Evolutionary conservation across 2,888 invertebrate species (phyloP), one percentile per base, ranked within the genome.

Genomic region (Petrophora chlorosata): DNA sequence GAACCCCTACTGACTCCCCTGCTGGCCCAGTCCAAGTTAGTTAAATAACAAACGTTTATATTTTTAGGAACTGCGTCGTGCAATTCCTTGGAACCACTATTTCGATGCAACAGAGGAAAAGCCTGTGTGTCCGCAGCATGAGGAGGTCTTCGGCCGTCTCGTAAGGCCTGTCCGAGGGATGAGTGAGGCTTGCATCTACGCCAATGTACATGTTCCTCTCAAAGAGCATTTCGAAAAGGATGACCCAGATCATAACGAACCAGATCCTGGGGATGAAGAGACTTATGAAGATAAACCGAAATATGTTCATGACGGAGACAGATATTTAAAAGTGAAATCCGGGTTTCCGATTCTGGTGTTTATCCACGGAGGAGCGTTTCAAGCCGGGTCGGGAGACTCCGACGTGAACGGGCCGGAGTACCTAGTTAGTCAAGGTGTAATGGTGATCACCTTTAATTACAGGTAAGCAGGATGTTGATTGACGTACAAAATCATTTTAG

Each of bases 111-210:
- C 88, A 0, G 75, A 80, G 7, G 92, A 92, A 57, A 84, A 92
- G 0, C 85, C 91, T 0, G 82, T 91, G 4, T 94, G 94, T 61
- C 92, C 92, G 0, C 94, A 94, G 63, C 66, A 79, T 9, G 89
- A 91, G 58, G 67, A 81, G 14, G 46, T 80, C 19, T 82, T 77
- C 59, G 67, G 70, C 0, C 46, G 33, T 0, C 44, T 77, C 12
- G 58, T 67, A 65, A 47, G 46, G 32, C 59, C 67, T 5, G 40
- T 44, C 3, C 35, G 22, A 14, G 57, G 59, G 25, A 65, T 70
- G 67, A 69, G 70, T 44, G 83, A 84, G 49, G 76, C 70, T 0
- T 84, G 82, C 55, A 76, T 82, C 41, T 67, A 71, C 50, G 78
- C 75, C 22, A 81, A 81, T 49, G 55, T 84, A 2, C 76, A 81